phyloP scores from a whole-genome alignment of 2,113 vertebrate species.

The Pluvialis apricaria region DNA sequence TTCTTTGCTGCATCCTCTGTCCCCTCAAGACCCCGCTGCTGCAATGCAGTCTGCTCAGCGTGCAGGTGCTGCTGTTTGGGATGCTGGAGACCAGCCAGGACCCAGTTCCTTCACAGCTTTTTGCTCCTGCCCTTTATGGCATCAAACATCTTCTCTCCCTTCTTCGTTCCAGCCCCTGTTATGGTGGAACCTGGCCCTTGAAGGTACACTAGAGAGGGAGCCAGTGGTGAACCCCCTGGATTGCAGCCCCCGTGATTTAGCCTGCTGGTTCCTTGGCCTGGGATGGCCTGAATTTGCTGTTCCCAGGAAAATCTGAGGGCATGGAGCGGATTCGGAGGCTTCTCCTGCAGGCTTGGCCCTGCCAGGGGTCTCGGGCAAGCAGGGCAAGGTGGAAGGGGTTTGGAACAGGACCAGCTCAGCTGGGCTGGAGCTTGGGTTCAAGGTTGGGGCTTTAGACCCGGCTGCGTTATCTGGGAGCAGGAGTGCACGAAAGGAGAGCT shows the following conservation, averaged over 20 bases:
- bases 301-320: neutral
- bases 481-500: neutral
- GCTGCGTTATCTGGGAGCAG: neutral
- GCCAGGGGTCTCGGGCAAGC: neutral
- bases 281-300: neutral
- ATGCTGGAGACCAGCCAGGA: constrained; percentile 22
- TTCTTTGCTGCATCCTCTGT: neutral
- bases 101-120: neutral
- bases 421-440: neutral
- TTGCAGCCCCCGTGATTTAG: neutral
- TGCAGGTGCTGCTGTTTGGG: constrained; percentile 10
- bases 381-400: neutral
- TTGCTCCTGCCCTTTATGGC: neutral
- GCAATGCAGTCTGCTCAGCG: neutral
- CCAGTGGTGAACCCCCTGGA: neutral
- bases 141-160: neutral
- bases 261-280: neutral
- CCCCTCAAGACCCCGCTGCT: neutral
- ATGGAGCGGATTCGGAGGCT: neutral
- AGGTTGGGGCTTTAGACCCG: neutral
- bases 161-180: neutral
- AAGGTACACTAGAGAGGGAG: neutral
- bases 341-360: neutral
- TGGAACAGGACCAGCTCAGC: neutral
- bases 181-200: neutral